Evolutionary conservation across 2,888 invertebrate species (phyloP).

Genomic region (Arctia plantaginis): DNA sequence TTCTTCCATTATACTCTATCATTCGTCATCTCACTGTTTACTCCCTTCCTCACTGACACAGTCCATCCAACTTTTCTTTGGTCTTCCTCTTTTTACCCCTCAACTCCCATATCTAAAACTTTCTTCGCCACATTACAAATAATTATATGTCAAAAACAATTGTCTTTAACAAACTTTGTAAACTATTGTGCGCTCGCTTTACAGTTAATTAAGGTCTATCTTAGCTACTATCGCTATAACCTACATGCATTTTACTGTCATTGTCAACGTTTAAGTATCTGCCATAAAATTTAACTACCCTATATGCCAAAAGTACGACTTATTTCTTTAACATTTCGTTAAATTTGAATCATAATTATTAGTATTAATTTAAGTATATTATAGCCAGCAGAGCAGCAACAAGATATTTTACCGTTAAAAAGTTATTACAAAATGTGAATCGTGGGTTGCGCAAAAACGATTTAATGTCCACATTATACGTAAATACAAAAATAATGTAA

Average conservation of each 20-base stretch:
- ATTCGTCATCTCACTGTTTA: too few species aligned
- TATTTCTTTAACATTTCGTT: neutral
- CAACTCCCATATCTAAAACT: too few species aligned
- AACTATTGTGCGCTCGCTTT: neutral
- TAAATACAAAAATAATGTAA: slow-evolving; percentile 54
- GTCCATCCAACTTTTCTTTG: too few species aligned
- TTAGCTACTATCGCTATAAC: neutral
- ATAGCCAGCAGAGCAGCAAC: neutral
- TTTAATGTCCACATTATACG: slow-evolving; percentile 44
- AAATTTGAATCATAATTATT: neutral
- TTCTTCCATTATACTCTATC: too few species aligned
- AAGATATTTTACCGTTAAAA: slow-evolving; percentile 38
- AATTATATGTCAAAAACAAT: neutral
- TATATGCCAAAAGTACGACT: neutral
- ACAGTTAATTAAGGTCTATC: neutral
- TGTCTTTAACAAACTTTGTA: neutral
- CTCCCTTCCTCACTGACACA: too few species aligned
- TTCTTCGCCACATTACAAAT: too few species aligned
- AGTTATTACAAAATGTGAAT: slow-evolving; percentile 47
- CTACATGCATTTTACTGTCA: neutral
- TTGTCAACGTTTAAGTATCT: neutral
- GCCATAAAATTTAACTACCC: neutral
- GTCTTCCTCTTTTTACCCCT: too few species aligned
- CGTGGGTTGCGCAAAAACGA: slow-evolving; percentile 37
- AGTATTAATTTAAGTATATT: neutral